Base-by-base conservation (phyloP, 1,140 invertebrate species). In the Agrypnia vestita region DNA sequence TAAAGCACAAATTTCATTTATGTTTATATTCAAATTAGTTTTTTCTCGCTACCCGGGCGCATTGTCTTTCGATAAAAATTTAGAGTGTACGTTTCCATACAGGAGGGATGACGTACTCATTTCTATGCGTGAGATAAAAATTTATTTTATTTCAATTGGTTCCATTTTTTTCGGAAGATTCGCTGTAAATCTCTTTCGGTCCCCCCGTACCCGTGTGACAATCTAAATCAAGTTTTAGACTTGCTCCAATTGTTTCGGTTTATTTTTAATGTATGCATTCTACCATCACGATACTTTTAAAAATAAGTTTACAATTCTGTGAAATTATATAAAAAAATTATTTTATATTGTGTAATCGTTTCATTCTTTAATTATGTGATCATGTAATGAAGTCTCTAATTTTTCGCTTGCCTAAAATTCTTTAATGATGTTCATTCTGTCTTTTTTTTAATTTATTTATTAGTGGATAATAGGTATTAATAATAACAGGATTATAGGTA, bases 141-240 rank as follows among this genome's bases (percentile, higher is more conserved):
- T 82, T 69, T 78, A 82, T 82, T 82, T 82, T 69, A 78, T 82
- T 82, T 82, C 81, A 82, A 82, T 82, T 80, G 81, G 47, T 74
- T 67, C 76, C 64, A 71, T 82, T 82, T 82, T n/a, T 82, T 72
- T 69, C 21, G 51, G 47, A 56, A 25, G n/a, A 53, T 71, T 56
- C 64, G 76, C 43, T 74, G 61, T 77, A 69, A 64, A 76, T 76
- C 59, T 79, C 44, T 47, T 74, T 80, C 67, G 78, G 19, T 47
- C 56, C 59, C 47, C 11, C 59, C 46, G 56, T 55, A 25, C 25
- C 78, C 78, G 55, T 75, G 78, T 79, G 69, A 79, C 78, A 64
- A 74, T 79, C 72, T 76, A 62, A 78, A 59, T 78, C 67, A 72
- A 21, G 56, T 59, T 55, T 19, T 61, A 13, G 19, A 21, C 46